Percentiles rank a stretch among this genome's conserved stretches.
phyloP scores from a whole-genome alignment of 1,140 invertebrate species.

The Cardiocondyla obscurior region DNA sequence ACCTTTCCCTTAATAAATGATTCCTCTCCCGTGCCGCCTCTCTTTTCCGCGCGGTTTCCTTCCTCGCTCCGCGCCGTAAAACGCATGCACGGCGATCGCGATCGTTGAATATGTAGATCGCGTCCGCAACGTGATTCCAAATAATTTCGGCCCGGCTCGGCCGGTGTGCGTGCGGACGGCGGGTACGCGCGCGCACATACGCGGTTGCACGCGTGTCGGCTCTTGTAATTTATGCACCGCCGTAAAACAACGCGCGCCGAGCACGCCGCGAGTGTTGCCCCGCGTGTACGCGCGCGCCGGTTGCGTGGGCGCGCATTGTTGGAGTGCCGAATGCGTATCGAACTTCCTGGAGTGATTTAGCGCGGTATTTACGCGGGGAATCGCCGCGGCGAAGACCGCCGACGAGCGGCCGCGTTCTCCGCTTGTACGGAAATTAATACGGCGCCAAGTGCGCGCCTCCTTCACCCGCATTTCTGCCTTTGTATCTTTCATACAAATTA shows the following conservation, averaged over 20 bases:
- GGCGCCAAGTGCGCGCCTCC: not conserved
- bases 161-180: not conserved
- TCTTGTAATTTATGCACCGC: conserved; percentile 46
- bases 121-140: conserved; percentile 24
- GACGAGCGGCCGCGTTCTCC: conserved; percentile 24
- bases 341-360: conserved; percentile 48
- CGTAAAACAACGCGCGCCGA: conserved; percentile 10
- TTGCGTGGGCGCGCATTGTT: conserved; percentile 49
- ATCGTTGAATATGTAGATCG: conserved; percentile 71
- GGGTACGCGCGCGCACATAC: not conserved
- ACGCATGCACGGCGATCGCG: conserved; percentile 20
- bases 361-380: conserved; percentile 30
- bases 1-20: conserved; percentile 13
- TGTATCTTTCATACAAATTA: not conserved
- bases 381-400: conserved; percentile 1
- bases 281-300: conserved; percentile 1
- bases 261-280: conserved; percentile 23
- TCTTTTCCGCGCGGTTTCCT: conserved; percentile 8
- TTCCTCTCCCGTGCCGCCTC: conserved; percentile 11
- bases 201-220: not conserved
- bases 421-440: not conserved
- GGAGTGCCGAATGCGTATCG: conserved; percentile 51
- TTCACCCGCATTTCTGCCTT: not conserved
- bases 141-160: conserved; percentile 31
- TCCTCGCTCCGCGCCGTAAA: conserved; percentile 48